Evolutionary conservation across 2,888 invertebrate genomes (phyloP).

Genomic region (Homarus gammarus): DNA sequence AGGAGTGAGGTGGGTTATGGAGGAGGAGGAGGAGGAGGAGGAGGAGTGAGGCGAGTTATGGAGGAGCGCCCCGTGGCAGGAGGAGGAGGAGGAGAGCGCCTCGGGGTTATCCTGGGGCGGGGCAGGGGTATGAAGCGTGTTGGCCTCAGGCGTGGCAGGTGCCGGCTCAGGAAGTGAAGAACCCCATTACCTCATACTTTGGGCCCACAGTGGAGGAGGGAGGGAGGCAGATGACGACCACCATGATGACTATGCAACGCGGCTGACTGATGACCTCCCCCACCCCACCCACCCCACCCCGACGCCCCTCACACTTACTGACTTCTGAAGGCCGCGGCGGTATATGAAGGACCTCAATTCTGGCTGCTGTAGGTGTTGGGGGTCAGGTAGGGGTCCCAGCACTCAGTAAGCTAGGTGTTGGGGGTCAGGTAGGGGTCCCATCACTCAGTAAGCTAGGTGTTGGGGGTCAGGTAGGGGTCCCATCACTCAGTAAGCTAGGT

Average conservation of each 20-base stretch:
- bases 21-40: too few relatives aligned
- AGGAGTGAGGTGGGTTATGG: too few relatives aligned
- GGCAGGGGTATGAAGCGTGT: constrained; percentile 39
- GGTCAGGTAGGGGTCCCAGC: too few relatives aligned
- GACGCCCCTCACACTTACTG: background rate
- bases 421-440: too few relatives aligned
- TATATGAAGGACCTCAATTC: too few relatives aligned
- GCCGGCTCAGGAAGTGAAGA: constrained; percentile 48
- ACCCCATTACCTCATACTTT: constrained; percentile 47
- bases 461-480: too few relatives aligned
- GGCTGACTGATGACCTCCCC: constrained; percentile 17
- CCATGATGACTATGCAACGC: constrained; percentile 20
- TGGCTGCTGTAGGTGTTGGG: too few relatives aligned
- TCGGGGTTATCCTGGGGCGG: constrained; percentile 25
- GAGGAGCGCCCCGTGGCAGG: constrained; percentile 16
- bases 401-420: too few relatives aligned
- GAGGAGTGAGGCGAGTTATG: too few relatives aligned
- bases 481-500: too few relatives aligned
- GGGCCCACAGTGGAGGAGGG: background rate
- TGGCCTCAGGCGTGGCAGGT: constrained; percentile 47
- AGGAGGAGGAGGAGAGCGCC: background rate
- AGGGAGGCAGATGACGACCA: constrained; percentile 6
- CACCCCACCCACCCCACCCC: constrained; percentile 8
- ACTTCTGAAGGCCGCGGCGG: too few relatives aligned
- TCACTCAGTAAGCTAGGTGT: too few relatives aligned